phyloP scores from a whole-genome alignment of 1,140 invertebrate genomes.

The Eriosoma lanigerum region DNA sequence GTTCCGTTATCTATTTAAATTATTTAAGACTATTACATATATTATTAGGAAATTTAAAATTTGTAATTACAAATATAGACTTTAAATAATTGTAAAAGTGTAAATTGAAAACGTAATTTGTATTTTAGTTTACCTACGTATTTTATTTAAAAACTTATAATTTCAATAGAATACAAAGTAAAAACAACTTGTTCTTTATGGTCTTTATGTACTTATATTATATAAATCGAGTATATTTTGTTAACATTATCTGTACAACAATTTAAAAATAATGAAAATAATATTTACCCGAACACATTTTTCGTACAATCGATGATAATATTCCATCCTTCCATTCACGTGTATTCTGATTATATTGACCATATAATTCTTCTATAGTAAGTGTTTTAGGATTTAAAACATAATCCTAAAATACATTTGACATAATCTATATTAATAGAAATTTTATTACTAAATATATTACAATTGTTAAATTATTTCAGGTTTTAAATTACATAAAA shows the following conservation, averaged over 20 bases:
- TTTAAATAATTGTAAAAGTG: too few relatives aligned
- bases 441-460: not conserved
- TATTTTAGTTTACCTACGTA: too few relatives aligned
- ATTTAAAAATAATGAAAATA: not conserved
- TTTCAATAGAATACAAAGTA: too few relatives aligned
- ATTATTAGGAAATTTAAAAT: too few relatives aligned
- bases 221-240: too few relatives aligned
- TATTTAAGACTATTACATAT: not conserved
- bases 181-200: too few relatives aligned
- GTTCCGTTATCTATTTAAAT: slow-evolving; percentile 59
- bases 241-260: too few relatives aligned
- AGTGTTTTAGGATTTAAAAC: slow-evolving; percentile 83
- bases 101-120: too few relatives aligned
- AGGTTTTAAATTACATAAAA: not conserved
- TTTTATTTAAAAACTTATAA: too few relatives aligned
- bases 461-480: too few relatives aligned
- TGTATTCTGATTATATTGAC: slow-evolving; percentile 79
- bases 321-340: slow-evolving; percentile 86
- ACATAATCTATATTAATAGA: not conserved
- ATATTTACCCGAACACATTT: slow-evolving; percentile 57
- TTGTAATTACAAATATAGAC: too few relatives aligned
- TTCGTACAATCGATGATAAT: slow-evolving; percentile 79
- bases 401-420: slow-evolving; percentile 61
- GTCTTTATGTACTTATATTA: too few relatives aligned
- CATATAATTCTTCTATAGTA: slow-evolving; percentile 78